Base-by-base conservation (phyloP, 2,888 invertebrate genomes). In the Myopa testacea region DNA sequence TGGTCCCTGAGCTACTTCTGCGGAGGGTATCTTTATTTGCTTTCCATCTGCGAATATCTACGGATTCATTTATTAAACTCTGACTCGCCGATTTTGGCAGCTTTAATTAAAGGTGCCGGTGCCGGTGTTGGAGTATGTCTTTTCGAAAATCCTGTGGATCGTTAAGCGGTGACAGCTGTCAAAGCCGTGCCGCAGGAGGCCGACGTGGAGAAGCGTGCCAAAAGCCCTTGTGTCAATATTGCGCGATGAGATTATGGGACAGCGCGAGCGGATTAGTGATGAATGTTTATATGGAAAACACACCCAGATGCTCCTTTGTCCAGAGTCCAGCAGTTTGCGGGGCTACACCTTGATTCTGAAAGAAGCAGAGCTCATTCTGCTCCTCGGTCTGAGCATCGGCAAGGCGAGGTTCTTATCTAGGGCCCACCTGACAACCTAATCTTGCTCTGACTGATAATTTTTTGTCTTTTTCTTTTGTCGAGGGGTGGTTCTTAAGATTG, bases 11-110 rank as follows among this genome's bases (percentile, higher is more conserved):
- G 40, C 65, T 38, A 6, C 72, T 26, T 62, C 19, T 45, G 6
- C 45, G 45, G 7, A 45, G 45, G 45, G 10, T 45, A 26, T 19
- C 55, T 38, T 52, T 52, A 4, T 38, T 75, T 40, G 10, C 19
- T 67, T 4, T 55, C 63, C 55, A 37, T 8, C 40, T 37, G 37
- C 37, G 12, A 45, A 19, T 55, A 55, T 52, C 55, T 52, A 67
- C 38, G 50, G 81, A 82, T 83, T 82, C 81, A 83, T 83, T 83
- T 81, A 81, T 81, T 80, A 78, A 76, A 72, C 52, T 50, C 65
- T 16, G 12, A 63, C 26, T 63, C 76, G 78, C 37, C 55, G 76
- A 76, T 75, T 77, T 26, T 78, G 72, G 77, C 76, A 63, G 62
- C 78, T 72, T 77, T 78, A 80, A 80, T 80, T 80, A 78, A 78